A percentile compares a stretch with the other conserved stretches of the same genome.
These are phyloP conservation scores for Erynnis tages DNA, from an alignment of 2,888 invertebrate genomes.

Conservation along the genomic window DNA sequence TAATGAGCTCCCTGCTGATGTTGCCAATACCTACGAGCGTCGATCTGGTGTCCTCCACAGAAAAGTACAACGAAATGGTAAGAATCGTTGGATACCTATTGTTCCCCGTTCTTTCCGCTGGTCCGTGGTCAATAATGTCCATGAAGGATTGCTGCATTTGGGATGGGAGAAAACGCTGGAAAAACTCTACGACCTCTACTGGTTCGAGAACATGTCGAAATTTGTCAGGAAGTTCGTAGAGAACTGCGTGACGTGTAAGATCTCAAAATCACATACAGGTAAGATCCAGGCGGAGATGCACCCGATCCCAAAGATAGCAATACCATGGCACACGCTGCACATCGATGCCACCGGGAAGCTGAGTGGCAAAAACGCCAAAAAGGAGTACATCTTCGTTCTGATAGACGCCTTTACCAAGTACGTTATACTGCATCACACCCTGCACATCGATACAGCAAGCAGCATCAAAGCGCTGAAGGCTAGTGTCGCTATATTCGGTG, in stretches of 20 bases:
- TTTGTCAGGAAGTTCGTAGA: slow-evolving; percentile 33
- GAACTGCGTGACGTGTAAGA: slow-evolving; percentile 28
- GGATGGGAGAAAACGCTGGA: slow-evolving; percentile 37
- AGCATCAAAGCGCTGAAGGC: slow-evolving; percentile 25
- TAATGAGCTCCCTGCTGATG: neutral
- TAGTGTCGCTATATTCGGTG: slow-evolving; percentile 29
- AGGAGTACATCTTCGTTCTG: slow-evolving; percentile 35
- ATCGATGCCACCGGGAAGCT: slow-evolving; percentile 30
- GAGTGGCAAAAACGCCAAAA: no score
- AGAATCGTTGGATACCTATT: slow-evolving; percentile 5
- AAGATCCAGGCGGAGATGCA: slow-evolving; percentile 31
- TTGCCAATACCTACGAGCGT: neutral
- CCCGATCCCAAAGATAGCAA: slow-evolving; percentile 30
- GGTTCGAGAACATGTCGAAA: slow-evolving; percentile 38
- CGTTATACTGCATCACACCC: slow-evolving; percentile 31
- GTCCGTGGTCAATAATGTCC: slow-evolving; percentile 37
- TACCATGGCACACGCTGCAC: slow-evolving; percentile 39
- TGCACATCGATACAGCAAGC: slow-evolving; percentile 33
- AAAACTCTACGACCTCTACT: slow-evolving; percentile 36
- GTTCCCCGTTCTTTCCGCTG: slow-evolving; percentile 34
- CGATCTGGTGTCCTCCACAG: neutral
- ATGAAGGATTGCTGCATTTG: slow-evolving; percentile 34
- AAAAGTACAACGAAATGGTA: neutral
- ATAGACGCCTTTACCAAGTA: slow-evolving; percentile 39
- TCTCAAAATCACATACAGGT: slow-evolving; percentile 33